Base-by-base conservation (phyloP, 2,797 vertebrate species). In the Notolabrus celidotus region DNA sequence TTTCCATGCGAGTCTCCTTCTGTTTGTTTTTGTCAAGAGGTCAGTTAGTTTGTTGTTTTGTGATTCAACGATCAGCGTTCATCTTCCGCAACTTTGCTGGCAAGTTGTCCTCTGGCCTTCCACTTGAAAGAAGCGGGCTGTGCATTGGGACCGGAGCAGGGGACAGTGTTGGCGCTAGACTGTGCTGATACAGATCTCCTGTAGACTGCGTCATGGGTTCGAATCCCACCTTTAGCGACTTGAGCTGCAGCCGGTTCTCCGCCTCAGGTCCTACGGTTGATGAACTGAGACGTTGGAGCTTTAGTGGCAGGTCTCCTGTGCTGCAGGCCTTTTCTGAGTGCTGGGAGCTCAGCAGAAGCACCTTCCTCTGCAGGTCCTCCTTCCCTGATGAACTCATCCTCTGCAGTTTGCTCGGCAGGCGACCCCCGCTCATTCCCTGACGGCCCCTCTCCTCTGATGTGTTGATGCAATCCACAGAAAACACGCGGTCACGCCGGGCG, bases 361-460 rank as follows among this genome's bases (percentile, higher is more conserved):
- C 92, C 70, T 92, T 94, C 59, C 86, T 91, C 65, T 95, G 94
- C 63, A 96, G 85, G 54, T 95, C 92, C 54, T 95, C 95, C 79
- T 91, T 96, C 33, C 94, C 92, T 0, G 93, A 94, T 0, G 86
- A 94, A 53, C 94, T 96, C 80, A 96, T 95, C 73, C 94, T 93
- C 80, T 95, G 95, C 17, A 96, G 88, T 79, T 97, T 97, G 70
- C 91, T 94, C 15, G 96, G 95, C 64, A 96, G 91, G 12, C 91
- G 92, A 12, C 87, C 59, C 33, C 77, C 84, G 1, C 46, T 38
- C 27, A 64, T 87, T 36, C 66, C 86, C 0, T 75, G 84, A 19
- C 34, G 80, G 36, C 62, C 71, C 56, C 67, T 89, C 31, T 95
- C 94, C 38, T 92, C 94, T 7, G 86, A 34, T 1, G 36, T 43